A percentile compares a stretch with the other conserved stretches of the same genome.
Conservation (phyloP, 2,113 vertebrate species). For the Centropus unirufus region DNA sequence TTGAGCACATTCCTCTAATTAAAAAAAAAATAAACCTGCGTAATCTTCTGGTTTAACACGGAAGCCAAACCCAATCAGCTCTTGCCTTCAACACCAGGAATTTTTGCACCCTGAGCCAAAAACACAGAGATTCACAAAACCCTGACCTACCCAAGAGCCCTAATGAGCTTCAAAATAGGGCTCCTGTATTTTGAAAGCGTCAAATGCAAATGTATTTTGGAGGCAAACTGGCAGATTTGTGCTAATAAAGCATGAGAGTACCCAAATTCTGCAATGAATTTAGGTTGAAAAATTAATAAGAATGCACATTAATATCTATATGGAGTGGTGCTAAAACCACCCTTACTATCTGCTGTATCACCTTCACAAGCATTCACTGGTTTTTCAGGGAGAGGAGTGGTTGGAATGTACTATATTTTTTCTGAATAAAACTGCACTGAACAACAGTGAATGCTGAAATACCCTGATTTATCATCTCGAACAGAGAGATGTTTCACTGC, state of each 20-base stretch:
- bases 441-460: background rate
- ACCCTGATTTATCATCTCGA: background rate
- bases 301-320: background rate
- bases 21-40: background rate
- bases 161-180: background rate
- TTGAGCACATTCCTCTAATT: background rate
- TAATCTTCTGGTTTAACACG: conserved; percentile 6
- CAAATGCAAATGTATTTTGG: background rate
- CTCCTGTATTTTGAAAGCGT: background rate
- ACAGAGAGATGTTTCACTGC: background rate
- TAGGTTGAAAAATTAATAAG: background rate
- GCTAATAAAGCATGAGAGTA: background rate
- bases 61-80: background rate
- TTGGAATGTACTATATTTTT: background rate
- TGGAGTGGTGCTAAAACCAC: background rate
- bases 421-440: background rate
- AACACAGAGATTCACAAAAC: conserved; percentile 13
- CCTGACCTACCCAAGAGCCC: conserved; percentile 25
- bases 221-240: background rate
- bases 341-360: background rate
- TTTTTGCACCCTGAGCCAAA: conserved; percentile 6
- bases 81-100: background rate
- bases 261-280: background rate
- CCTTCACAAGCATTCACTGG: background rate
- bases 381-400: background rate